Percentiles rank a stretch among this genome's conserved stretches.
Conservation (phyloP, 1,140 invertebrate genomes). For the Drosophila setifemur region DNA sequence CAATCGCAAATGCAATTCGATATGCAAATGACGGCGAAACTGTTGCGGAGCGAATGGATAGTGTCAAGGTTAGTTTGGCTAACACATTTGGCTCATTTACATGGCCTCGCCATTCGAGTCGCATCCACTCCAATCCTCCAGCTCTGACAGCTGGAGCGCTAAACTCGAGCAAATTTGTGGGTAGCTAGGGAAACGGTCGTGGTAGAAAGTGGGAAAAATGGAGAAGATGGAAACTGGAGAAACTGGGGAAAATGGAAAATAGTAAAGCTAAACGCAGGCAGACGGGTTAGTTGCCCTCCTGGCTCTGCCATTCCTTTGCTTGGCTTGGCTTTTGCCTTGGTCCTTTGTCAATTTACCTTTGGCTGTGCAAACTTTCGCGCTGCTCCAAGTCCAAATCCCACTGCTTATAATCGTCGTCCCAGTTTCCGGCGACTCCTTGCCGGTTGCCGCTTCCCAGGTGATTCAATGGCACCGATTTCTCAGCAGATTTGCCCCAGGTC, state of each 20-base stretch:
- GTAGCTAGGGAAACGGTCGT: not conserved
- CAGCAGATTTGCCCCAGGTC: slow-evolving; percentile 65
- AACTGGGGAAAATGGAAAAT: slow-evolving; percentile 16
- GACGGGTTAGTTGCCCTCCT: slow-evolving; percentile 38
- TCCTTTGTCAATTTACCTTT: slow-evolving; percentile 72
- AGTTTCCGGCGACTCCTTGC: not conserved
- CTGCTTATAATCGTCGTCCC: slow-evolving; percentile 15
- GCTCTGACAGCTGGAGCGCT: slow-evolving; percentile 2
- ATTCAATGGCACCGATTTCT: slow-evolving; percentile 72
- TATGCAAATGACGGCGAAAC: slow-evolving; percentile 71
- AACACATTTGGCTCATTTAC: slow-evolving; percentile 51
- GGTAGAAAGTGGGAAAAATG: not conserved
- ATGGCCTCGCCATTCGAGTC: not conserved
- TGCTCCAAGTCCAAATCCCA: slow-evolving; percentile 37
- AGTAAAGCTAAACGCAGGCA: slow-evolving; percentile 43
- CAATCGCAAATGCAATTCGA: slow-evolving; percentile 58
- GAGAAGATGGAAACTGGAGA: too few species aligned
- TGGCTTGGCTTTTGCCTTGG: slow-evolving; percentile 14
- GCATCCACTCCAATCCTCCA: slow-evolving; percentile 6
- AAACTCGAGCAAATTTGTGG: slow-evolving; percentile 51
- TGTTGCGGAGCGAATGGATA: slow-evolving; percentile 42
- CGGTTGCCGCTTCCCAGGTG: slow-evolving; percentile 45
- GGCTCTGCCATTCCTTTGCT: not conserved
- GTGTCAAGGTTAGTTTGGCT: slow-evolving; percentile 61
- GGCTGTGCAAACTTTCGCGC: slow-evolving; percentile 63